Conservation (phyloP, 2,113 vertebrate species). For the Pachyramphus minor region DNA sequence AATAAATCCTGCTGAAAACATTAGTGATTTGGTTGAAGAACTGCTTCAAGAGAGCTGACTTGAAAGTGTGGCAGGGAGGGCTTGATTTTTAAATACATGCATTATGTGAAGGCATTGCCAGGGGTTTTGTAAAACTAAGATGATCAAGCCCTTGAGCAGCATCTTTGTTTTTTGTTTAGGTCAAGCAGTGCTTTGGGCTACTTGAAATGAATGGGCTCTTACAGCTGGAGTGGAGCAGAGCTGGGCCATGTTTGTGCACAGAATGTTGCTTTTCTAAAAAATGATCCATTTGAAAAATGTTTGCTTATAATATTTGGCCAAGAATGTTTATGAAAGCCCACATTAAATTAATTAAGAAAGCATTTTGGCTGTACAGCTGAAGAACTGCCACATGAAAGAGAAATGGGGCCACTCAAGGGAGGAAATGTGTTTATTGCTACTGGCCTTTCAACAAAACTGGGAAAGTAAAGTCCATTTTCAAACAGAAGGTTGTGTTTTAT, state of each 20-base stretch:
- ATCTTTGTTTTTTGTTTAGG: slow-evolving; percentile 1
- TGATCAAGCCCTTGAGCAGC: not conserved
- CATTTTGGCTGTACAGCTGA: not conserved
- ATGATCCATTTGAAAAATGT: not conserved
- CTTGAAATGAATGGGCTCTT: not conserved
- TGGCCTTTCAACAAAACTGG: not conserved
- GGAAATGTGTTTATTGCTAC: not conserved
- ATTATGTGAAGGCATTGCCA: not conserved
- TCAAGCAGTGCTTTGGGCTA: slow-evolving; percentile 3
- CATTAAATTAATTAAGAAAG: not conserved
- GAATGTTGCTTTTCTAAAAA: not conserved
- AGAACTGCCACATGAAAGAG: not conserved
- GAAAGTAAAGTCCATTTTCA: not conserved
- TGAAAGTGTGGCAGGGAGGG: not conserved
- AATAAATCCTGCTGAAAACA: not conserved
- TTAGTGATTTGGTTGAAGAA: not conserved
- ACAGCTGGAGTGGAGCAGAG: not conserved
- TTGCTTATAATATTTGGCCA: not conserved
- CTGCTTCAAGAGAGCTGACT: not conserved
- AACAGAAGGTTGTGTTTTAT: not conserved
- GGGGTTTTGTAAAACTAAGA: not conserved
- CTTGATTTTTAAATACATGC: not conserved
- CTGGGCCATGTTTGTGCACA: not conserved
- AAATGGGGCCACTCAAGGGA: not conserved
- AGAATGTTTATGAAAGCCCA: not conserved